Percentiles rank a stretch among this genome's conserved stretches.
Conservation (phyloP, 1,140 invertebrate genomes). For the Babylonia areolata region DNA sequence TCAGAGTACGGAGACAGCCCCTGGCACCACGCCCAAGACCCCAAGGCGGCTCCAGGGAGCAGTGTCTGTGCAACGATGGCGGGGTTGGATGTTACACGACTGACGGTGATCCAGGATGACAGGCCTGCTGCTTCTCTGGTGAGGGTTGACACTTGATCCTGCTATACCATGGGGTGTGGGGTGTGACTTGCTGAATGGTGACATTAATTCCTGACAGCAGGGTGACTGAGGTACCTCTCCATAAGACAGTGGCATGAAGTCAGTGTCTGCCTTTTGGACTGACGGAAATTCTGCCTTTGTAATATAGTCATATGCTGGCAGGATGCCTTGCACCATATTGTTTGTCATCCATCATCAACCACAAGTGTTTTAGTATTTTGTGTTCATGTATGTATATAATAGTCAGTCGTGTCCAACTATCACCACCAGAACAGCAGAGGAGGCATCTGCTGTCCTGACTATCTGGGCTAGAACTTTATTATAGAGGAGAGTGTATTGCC, state of each 20-base stretch:
- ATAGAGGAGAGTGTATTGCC: too few relatives aligned
- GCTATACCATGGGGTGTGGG: background rate
- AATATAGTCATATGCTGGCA: background rate
- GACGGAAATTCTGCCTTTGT: background rate
- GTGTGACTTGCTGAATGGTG: background rate
- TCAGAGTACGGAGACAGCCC: background rate
- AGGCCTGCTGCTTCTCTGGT: background rate
- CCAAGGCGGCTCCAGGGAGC: background rate
- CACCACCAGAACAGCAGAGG: too few relatives aligned
- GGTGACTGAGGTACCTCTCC: background rate
- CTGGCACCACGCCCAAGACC: background rate
- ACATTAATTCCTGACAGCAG: too few relatives aligned
- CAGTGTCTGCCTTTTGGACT: background rate
- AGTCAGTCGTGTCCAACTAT: too few relatives aligned
- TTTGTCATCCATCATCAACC: background rate
- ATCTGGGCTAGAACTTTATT: too few relatives aligned
- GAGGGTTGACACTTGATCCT: background rate
- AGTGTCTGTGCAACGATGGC: background rate
- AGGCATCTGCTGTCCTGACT: too few relatives aligned
- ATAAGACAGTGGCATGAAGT: background rate
- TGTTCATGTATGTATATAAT: too few relatives aligned
- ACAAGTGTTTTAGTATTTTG: too few relatives aligned
- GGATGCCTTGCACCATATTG: background rate
- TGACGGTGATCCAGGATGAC: background rate
- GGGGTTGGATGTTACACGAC: background rate